These are phyloP conservation scores for Meliscaeva auricollis DNA, from an alignment of 2,888 invertebrate genomes.

Conservation along the genomic window DNA sequence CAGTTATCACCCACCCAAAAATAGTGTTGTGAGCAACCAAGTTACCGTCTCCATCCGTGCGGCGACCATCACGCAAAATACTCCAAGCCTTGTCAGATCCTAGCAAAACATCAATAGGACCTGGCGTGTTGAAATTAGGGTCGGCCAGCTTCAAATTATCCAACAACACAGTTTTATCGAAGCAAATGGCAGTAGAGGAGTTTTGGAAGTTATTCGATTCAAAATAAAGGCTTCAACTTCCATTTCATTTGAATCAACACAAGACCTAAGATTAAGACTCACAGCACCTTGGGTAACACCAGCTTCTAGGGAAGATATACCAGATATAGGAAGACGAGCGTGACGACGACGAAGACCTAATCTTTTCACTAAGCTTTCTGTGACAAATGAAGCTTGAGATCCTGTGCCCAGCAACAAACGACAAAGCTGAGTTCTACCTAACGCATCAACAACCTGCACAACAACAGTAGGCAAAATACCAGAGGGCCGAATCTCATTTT, in stretches of 20 bases:
- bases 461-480: conserved; percentile 1
- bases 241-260: conserved; percentile 1
- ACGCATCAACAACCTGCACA: background rate
- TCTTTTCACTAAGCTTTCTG: conserved; percentile 2
- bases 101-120: conserved; percentile 9
- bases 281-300: conserved; percentile 25
- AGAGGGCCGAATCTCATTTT: background rate
- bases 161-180: background rate
- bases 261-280: background rate
- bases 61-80: conserved; percentile 13
- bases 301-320: conserved; percentile 16
- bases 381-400: background rate
- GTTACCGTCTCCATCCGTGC: background rate
- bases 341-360: conserved; percentile 16
- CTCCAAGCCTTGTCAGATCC: conserved; percentile 20
- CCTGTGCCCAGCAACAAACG: background rate
- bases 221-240: background rate
- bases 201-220: background rate
- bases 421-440: background rate
- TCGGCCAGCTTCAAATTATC: background rate
- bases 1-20: background rate
- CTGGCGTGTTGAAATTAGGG: background rate
- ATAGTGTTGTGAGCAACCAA: background rate
- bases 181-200: background rate
- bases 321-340: conserved; percentile 18